Evolutionary conservation across 2,888 invertebrate genomes (phyloP).

Genomic region (Escarpia spicata): DNA sequence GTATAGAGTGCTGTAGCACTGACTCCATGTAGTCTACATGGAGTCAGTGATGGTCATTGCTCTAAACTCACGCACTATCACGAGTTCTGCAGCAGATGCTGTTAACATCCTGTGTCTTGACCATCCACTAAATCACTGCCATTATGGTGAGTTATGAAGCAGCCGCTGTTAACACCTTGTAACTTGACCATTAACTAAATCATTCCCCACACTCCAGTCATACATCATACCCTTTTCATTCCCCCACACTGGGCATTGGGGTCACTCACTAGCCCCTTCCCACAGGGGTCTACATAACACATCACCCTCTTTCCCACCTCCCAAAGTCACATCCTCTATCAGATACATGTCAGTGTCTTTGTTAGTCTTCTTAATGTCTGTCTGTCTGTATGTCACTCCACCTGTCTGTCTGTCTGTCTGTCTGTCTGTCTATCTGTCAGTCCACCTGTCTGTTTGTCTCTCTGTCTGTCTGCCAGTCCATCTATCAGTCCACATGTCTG

Average conservation of each 20-base stretch:
- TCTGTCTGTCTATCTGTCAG: not conserved
- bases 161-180: not conserved
- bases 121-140: not conserved
- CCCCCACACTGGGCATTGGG: not conserved
- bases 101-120: not conserved
- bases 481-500: not conserved
- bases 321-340: too few species aligned
- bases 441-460: not conserved
- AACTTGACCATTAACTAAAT: conserved; percentile 9
- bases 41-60: not conserved
- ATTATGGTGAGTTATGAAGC: not conserved
- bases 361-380: not conserved
- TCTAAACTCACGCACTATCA: not conserved
- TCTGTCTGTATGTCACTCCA: not conserved
- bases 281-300: not conserved
- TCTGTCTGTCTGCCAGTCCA: not conserved
- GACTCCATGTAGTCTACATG: too few species aligned
- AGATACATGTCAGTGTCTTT: not conserved
- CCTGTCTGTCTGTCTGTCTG: not conserved
- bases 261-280: not conserved
- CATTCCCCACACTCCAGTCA: not conserved
- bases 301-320: not conserved
- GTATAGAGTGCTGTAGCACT: too few species aligned
- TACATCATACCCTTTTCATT: not conserved
- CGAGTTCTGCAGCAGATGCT: not conserved